These are phyloP conservation scores for Conus canariensis DNA, from an alignment of 2,888 invertebrate species.

Conservation along the genomic window DNA sequence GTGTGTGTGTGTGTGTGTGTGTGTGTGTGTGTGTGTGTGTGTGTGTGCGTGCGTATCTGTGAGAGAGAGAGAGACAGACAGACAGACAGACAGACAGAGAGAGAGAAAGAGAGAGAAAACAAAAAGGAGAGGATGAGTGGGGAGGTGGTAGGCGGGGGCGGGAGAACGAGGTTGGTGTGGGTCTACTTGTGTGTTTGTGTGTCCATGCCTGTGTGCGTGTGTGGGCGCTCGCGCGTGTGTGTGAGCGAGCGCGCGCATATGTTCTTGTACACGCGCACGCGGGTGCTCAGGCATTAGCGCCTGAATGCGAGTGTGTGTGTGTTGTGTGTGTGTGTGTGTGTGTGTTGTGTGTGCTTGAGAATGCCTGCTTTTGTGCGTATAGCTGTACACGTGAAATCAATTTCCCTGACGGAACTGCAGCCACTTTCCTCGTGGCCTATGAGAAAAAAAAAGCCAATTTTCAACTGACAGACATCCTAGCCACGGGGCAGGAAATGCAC, in stretches of 20 bases:
- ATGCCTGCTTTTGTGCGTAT: no score
- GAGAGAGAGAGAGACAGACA: neutral
- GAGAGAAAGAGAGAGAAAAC: neutral
- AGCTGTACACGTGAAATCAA: no score
- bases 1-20: neutral
- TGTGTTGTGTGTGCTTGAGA: no score
- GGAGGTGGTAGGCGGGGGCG: no score
- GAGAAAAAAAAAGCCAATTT: no score
- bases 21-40: constrained; percentile 13
- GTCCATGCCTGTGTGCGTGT: no score
- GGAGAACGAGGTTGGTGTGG: neutral
- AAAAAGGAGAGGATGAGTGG: no score
- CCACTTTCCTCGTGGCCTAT: no score
- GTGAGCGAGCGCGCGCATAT: neutral
- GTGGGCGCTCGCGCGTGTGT: neutral
- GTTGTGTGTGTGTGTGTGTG: neutral
- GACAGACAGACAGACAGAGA: neutral
- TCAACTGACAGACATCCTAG: no score
- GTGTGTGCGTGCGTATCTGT: neutral
- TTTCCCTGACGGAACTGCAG: no score
- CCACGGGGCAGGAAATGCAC: no score
- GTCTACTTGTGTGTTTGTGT: neutral
- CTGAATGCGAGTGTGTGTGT: neutral
- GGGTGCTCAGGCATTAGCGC: neutral
- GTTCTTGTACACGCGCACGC: neutral